Percentiles rank a stretch among this genome's conserved stretches.
phyloP scores from a whole-genome alignment of 2,113 vertebrate species.

The Cyanoramphus novaezelandiae region DNA sequence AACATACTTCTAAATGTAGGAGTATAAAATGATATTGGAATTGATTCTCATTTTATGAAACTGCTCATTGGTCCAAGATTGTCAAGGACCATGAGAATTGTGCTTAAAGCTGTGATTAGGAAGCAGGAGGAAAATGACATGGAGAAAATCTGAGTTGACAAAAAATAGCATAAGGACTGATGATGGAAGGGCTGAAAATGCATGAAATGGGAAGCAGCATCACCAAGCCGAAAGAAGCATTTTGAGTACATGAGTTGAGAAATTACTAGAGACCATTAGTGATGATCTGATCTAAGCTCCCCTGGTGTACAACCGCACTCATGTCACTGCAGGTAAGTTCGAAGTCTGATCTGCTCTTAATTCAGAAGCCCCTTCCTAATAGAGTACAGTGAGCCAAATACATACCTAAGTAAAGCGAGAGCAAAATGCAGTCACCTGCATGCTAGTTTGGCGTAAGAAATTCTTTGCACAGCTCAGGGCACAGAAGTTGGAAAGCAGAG shows the following conservation, averaged over 20 bases:
- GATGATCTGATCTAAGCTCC: background rate
- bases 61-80: background rate
- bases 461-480: background rate
- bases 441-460: background rate
- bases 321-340: background rate
- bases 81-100: constrained; percentile 18
- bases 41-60: constrained; percentile 20
- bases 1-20: background rate
- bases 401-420: background rate
- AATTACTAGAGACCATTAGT: background rate
- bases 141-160: background rate
- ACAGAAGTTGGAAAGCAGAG: background rate
- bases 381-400: background rate
- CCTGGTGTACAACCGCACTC: background rate
- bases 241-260: background rate
- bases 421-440: background rate
- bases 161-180: background rate
- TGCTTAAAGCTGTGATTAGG: constrained; percentile 15
- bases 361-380: background rate
- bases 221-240: background rate
- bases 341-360: background rate
- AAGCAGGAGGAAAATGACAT: background rate
- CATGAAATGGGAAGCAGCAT: background rate
- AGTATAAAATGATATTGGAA: constrained; percentile 6
- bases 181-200: background rate